Evolutionary conservation across 2,113 vertebrate species (phyloP).

Genomic region (Hippocampus abdominalis): DNA sequence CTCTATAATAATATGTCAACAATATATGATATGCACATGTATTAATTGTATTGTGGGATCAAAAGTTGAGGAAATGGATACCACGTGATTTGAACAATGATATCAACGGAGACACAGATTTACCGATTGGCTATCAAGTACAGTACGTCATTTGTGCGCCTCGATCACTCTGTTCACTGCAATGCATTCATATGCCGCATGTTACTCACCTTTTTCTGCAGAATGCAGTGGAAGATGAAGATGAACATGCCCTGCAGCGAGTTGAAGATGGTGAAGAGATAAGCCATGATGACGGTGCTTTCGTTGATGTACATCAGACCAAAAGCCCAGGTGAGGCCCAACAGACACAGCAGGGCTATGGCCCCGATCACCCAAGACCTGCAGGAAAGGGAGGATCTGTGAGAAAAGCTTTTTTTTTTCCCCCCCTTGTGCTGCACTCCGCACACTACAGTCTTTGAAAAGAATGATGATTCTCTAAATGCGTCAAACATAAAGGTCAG

Average conservation of each 20-base stretch:
- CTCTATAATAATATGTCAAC: no score
- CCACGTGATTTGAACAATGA: no score
- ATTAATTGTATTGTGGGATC: no score
- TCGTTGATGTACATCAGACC: slow-evolving; percentile 99
- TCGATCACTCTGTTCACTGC: background rate
- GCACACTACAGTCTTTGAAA: background rate
- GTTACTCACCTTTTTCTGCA: slow-evolving; percentile 95
- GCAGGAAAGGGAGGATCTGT: slow-evolving; percentile 8
- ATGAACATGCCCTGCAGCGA: slow-evolving; percentile 99
- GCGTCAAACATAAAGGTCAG: slow-evolving; percentile 3
- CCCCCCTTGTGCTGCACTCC: background rate
- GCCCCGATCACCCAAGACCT: slow-evolving; percentile 99
- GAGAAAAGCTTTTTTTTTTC: background rate
- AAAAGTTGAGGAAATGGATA: no score
- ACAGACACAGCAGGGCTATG: slow-evolving; percentile 94
- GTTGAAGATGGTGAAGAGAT: slow-evolving; percentile 99
- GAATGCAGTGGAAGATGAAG: slow-evolving; percentile 99
- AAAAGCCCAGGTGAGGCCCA: slow-evolving; percentile 97
- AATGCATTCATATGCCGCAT: background rate
- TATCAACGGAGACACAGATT: no score
- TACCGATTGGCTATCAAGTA: background rate
- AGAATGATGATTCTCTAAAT: background rate
- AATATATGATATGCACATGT: no score
- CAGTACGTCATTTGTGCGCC: background rate
- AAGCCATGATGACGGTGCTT: slow-evolving; percentile 99